A percentile compares a stretch with the other conserved stretches of the same genome.
These are phyloP conservation scores for Aplidium turbinatum DNA, from an alignment of 23 tunicate species.

Conservation along the genomic window DNA sequence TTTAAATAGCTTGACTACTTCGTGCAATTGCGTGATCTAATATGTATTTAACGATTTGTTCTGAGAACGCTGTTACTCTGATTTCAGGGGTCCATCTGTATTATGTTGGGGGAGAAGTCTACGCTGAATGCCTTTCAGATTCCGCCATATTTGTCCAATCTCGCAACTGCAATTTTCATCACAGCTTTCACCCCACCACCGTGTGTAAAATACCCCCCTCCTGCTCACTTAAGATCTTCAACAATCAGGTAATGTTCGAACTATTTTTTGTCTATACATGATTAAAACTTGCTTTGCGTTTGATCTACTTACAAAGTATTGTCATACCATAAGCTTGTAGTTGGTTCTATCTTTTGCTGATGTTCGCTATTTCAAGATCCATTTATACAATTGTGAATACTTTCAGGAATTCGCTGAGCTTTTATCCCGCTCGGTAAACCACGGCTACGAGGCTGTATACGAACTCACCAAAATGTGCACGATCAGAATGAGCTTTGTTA, in stretches of 20 bases:
- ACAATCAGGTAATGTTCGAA: slow-evolving; percentile 59
- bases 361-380: no score
- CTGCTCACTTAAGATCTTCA: slow-evolving; percentile 97
- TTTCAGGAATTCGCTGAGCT: slow-evolving; percentile 87
- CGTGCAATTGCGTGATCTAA: no score
- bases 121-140: slow-evolving; percentile 98
- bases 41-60: no score
- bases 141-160: slow-evolving; percentile 98
- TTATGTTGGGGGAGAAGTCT: slow-evolving; percentile 98
- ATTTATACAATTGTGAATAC: neutral
- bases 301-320: no score
- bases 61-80: neutral
- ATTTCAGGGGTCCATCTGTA: slow-evolving; percentile 90
- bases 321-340: no score
- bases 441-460: slow-evolving; percentile 98
- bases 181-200: slow-evolving; percentile 97
- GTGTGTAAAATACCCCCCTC: slow-evolving; percentile 96
- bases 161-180: slow-evolving; percentile 94
- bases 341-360: no score
- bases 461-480: slow-evolving; percentile 99
- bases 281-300: neutral
- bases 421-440: slow-evolving; percentile 96
- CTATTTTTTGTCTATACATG: neutral
- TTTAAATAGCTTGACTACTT: no score
- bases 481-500: slow-evolving; percentile 98